phyloP scores from a whole-genome alignment of 2,888 invertebrate species.

The Caenorhabditis becei region DNA sequence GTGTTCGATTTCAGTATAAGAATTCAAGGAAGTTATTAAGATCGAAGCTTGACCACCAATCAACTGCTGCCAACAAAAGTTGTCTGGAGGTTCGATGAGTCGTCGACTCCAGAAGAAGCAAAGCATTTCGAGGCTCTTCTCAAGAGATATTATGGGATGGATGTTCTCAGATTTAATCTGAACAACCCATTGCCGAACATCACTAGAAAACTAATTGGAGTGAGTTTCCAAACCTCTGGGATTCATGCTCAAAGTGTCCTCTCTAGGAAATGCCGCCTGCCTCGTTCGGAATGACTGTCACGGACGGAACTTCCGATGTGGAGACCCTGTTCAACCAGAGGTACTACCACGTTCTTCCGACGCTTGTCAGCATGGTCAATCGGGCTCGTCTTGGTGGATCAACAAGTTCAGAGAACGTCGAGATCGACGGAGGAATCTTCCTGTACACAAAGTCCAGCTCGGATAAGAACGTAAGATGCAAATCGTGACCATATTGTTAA shows the following conservation, averaged over 20 bases:
- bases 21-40: slow-evolving; percentile 1
- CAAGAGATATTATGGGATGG: slow-evolving; percentile 17
- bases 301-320: background rate
- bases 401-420: background rate
- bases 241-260: background rate
- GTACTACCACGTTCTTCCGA: slow-evolving; percentile 49
- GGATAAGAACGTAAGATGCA: slow-evolving; percentile 20
- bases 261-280: slow-evolving; percentile 57
- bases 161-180: slow-evolving; percentile 6
- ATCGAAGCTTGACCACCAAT: slow-evolving; percentile 8
- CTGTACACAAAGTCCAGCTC: slow-evolving; percentile 24
- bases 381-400: slow-evolving; percentile 30
- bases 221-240: background rate
- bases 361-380: slow-evolving; percentile 40
- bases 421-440: slow-evolving; percentile 48
- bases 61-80: slow-evolving; percentile 47
- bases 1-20: slow-evolving; percentile 4
- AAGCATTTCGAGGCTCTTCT: slow-evolving; percentile 19
- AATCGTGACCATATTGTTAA: no score
- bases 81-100: slow-evolving; percentile 33
- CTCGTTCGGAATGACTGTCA: slow-evolving; percentile 29
- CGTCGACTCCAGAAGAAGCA: slow-evolving; percentile 17
- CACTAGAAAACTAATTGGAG: slow-evolving; percentile 35
- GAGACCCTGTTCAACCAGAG: slow-evolving; percentile 42
- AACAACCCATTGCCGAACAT: slow-evolving; percentile 28